Base-by-base conservation (phyloP, 2,113 vertebrate species). In the Pardalotus punctatus region DNA sequence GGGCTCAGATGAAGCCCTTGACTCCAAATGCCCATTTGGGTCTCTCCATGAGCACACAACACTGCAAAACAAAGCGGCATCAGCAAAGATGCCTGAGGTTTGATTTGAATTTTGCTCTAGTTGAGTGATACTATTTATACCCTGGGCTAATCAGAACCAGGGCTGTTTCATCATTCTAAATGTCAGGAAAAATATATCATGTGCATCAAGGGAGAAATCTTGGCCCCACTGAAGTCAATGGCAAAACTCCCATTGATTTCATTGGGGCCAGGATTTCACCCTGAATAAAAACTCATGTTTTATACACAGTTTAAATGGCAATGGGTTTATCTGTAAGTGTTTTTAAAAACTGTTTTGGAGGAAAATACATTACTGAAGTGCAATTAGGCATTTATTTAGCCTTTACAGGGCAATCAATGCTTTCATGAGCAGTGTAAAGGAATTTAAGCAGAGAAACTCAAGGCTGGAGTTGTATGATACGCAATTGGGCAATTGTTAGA, bases 161-260 rank as follows among this genome's bases (percentile, higher is more conserved):
- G 88, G 65, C 79, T 93, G 85, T 96, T 97, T 96, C 96, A 97
- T 96, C 96, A 93, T 95, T 71, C 90, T 92, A 88, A 97, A 97
- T 97, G 95, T 96, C 96, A 96, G 94, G 96, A 92, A 96, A 95
- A 97, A 96, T 96, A 97, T 96, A 95, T 97, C 95, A 97, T 96
- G 71, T 81, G 88, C 93, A 97, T 96, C 96, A 95, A 94, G 96
- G 93, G 94, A 94, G 96, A 96, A 95, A 94, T 96, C 96, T 96
- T 97, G 96, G 94, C 95, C 93, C 90, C 71, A 67, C 72, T 92
- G 94, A 96, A 96, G 94, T 78, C 76, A 97, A 95, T 96, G 96
- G 96, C 96, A 97, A 96, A 95, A 95, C 67, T 97, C 96, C 92
- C 96, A 90, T 93, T 96, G 94, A 97, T 96, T 97, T 96, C 93